Evolutionary conservation across 2,888 invertebrate species (phyloP).

Genomic region (Tuta absoluta): DNA sequence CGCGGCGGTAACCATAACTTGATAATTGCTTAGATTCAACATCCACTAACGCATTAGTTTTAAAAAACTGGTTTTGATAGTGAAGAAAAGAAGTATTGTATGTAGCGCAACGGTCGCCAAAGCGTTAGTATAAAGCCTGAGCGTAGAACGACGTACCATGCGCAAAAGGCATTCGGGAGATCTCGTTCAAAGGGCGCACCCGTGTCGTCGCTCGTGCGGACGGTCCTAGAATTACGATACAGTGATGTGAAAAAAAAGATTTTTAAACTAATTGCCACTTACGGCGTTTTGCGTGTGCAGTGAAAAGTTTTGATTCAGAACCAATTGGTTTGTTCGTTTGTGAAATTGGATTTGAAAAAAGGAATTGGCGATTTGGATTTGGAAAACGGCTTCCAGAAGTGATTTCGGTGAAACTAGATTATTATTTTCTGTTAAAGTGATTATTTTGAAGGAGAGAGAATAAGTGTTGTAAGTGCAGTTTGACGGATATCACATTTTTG

Average conservation of each 20-base stretch:
- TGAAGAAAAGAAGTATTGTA: not conserved
- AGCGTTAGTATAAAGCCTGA: not conserved
- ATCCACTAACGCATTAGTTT: not conserved
- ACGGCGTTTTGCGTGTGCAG: slow-evolving; percentile 12
- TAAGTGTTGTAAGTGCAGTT: slow-evolving; percentile 11
- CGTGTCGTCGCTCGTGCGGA: slow-evolving; percentile 32
- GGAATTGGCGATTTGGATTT: slow-evolving; percentile 7
- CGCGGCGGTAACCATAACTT: not conserved
- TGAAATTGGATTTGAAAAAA: slow-evolving; percentile 5
- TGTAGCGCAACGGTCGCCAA: not conserved
- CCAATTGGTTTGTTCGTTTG: slow-evolving; percentile 3
- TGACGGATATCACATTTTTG: slow-evolving; percentile 4
- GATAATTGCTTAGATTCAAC: not conserved
- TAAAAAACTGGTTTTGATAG: not conserved
- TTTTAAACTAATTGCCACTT: slow-evolving; percentile 13
- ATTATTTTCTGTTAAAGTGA: slow-evolving; percentile 16
- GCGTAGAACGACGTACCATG: slow-evolving; percentile 56
- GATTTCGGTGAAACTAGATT: slow-evolving; percentile 21
- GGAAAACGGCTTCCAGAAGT: slow-evolving; percentile 8
- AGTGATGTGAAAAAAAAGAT: not conserved
- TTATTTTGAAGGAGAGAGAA: not conserved
- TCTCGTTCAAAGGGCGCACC: slow-evolving; percentile 36
- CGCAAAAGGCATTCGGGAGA: slow-evolving; percentile 73
- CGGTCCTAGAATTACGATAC: slow-evolving; percentile 18
- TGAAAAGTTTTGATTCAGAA: not conserved